A percentile compares a stretch with the other conserved stretches of the same genome.
Evolutionary conservation across 2,797 vertebrate species (phyloP).

Genomic region (Enoplosus armatus): DNA sequence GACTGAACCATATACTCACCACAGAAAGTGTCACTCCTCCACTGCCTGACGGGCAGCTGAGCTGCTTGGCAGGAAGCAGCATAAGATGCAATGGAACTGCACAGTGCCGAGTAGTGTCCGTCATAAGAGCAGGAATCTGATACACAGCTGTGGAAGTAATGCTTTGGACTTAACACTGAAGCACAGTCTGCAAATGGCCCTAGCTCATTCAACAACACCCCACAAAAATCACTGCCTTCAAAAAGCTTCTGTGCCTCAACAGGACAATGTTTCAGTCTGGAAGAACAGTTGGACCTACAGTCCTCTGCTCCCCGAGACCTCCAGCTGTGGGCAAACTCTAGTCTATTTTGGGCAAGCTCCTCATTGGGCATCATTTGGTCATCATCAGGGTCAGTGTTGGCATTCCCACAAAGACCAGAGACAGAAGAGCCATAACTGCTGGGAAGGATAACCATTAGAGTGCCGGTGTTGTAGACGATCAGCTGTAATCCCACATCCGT

Average conservation of each 20-base stretch:
- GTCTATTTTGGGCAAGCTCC: neutral
- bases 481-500: constrained; percentile 78
- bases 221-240: constrained; percentile 67
- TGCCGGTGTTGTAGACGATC: constrained; percentile 74
- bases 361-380: constrained; percentile 54
- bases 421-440: constrained; percentile 59
- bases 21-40: constrained; percentile 81
- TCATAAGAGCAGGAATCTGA: constrained; percentile 74
- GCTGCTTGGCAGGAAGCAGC: constrained; percentile 80
- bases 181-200: constrained; percentile 79
- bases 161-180: constrained; percentile 55
- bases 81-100: constrained; percentile 75
- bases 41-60: constrained; percentile 69
- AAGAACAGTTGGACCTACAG: constrained; percentile 57
- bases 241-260: constrained; percentile 56
- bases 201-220: constrained; percentile 65
- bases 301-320: constrained; percentile 49
- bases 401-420: constrained; percentile 83
- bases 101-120: constrained; percentile 73
- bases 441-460: constrained; percentile 73
- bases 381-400: constrained; percentile 60
- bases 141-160: constrained; percentile 75
- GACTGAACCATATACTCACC: constrained; percentile 63
- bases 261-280: constrained; percentile 61
- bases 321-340: constrained; percentile 78